Percentiles rank a stretch among this genome's conserved stretches.
These are phyloP conservation scores for Caranx melampygus DNA, from an alignment of 2,113 vertebrate species.

Conservation along the genomic window DNA sequence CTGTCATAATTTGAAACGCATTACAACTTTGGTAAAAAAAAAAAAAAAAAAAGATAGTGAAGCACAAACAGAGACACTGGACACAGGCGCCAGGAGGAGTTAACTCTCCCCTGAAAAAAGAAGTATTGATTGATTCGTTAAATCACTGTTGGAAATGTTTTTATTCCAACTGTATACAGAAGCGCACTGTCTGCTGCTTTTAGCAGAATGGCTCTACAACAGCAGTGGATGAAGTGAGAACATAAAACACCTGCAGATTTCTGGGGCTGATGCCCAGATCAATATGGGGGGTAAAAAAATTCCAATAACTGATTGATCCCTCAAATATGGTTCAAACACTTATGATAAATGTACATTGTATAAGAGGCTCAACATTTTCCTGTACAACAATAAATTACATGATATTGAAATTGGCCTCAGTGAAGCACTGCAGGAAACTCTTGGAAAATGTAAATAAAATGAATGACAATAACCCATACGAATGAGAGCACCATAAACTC, in stretches of 20 bases:
- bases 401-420: too few relatives aligned
- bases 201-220: background rate
- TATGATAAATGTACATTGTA: too few relatives aligned
- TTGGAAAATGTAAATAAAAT: too few relatives aligned
- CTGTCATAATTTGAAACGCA: slow-evolving; percentile 59
- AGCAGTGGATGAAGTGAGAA: slow-evolving; percentile 2
- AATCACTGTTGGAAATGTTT: slow-evolving; percentile 17
- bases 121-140: background rate
- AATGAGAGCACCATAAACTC: too few relatives aligned
- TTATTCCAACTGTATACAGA: background rate
- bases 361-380: too few relatives aligned
- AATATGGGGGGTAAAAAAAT: too few relatives aligned
- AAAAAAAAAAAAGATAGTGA: background rate
- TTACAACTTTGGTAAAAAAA: slow-evolving; percentile 15
- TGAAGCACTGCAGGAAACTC: too few relatives aligned
- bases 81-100: background rate
- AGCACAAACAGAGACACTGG: background rate
- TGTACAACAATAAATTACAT: too few relatives aligned
- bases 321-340: too few relatives aligned
- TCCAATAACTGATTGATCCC: too few relatives aligned
- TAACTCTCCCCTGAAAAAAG: background rate
- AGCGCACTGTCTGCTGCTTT: background rate
- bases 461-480: too few relatives aligned
- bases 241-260: background rate
- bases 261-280: too few relatives aligned